These are phyloP conservation scores for Paracanthobrama guichenoti DNA, from an alignment of 2,113 vertebrate species.

Conservation along the genomic window DNA sequence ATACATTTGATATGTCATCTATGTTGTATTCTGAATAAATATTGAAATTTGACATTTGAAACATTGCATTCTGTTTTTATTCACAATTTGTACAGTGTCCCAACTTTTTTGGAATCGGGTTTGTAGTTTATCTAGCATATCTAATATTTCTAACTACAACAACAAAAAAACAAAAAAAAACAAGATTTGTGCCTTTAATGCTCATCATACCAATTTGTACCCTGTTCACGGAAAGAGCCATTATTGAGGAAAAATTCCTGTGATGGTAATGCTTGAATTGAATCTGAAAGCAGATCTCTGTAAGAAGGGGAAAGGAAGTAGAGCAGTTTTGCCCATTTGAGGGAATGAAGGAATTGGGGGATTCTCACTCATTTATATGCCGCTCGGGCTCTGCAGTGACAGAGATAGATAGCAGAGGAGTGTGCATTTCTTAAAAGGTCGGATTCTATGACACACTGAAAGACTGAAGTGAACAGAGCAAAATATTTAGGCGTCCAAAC, in stretches of 20 bases:
- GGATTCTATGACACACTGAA: constrained; percentile 53
- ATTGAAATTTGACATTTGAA: too few relatives aligned
- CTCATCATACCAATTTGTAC: background rate
- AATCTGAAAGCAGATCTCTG: constrained; percentile 58
- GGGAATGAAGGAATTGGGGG: constrained; percentile 31
- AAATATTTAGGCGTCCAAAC: constrained; percentile 60
- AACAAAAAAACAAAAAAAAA: background rate
- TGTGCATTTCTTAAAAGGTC: constrained; percentile 73
- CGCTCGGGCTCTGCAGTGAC: constrained; percentile 65
- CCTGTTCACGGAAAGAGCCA: constrained; percentile 43
- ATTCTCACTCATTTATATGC: constrained; percentile 71
- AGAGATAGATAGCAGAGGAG: constrained; percentile 70
- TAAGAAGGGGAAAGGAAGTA: background rate
- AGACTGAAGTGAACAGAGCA: constrained; percentile 56
- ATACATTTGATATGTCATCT: too few relatives aligned
- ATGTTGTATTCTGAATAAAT: too few relatives aligned
- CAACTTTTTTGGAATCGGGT: too few relatives aligned
- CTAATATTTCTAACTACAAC: too few relatives aligned
- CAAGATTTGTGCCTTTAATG: background rate
- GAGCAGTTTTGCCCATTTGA: constrained; percentile 55
- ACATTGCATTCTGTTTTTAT: too few relatives aligned
- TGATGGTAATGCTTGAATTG: constrained; percentile 57
- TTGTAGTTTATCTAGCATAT: background rate
- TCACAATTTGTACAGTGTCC: too few relatives aligned
- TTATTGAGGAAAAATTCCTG: constrained; percentile 60